A percentile compares a stretch with the other conserved stretches of the same genome.
Conservation (phyloP, 1,140 invertebrate genomes). For the Onthophagus taurus region DNA sequence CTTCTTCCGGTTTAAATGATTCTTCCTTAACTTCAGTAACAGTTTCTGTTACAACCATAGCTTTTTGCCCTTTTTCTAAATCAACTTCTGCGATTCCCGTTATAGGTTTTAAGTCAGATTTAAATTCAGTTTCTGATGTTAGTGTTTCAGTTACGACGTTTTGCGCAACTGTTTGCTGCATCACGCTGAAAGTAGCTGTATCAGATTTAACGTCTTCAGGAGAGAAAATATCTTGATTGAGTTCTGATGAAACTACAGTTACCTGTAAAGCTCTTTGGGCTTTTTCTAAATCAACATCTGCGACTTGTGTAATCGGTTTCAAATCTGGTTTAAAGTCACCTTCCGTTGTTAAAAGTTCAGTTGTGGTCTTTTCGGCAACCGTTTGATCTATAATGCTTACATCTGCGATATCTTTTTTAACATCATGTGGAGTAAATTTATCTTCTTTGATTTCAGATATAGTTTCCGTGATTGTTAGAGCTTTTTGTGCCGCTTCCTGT, state of each 20-base stretch:
- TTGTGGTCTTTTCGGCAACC: conserved; percentile 46
- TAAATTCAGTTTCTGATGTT: conserved; percentile 39
- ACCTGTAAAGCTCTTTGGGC: conserved; percentile 48
- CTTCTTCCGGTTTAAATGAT: conserved; percentile 16
- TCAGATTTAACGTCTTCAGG: too few relatives aligned
- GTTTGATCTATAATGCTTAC: conserved; percentile 43
- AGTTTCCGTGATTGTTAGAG: not conserved
- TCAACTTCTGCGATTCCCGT: conserved; percentile 26
- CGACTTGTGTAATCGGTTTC: conserved; percentile 41
- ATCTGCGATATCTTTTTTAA: conserved; percentile 31
- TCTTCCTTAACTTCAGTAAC: conserved; percentile 36
- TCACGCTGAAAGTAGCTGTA: not conserved
- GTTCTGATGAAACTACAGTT: too few relatives aligned
- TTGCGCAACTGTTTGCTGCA: conserved; percentile 26
- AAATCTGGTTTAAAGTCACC: conserved; percentile 41
- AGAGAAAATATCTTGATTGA: too few relatives aligned
- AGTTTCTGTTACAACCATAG: conserved; percentile 34
- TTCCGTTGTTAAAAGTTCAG: conserved; percentile 49
- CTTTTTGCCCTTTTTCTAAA: conserved; percentile 33
- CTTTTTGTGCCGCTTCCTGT: conserved; percentile 41
- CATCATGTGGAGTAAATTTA: too few relatives aligned
- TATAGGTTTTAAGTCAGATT: conserved; percentile 31
- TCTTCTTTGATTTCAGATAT: too few relatives aligned
- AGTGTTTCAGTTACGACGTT: conserved; percentile 36
- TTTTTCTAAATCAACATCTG: conserved; percentile 46